These are phyloP conservation scores for Microcebus jonahi DNA, from an alignment of 2,113 vertebrate species.

Conservation along the genomic window DNA sequence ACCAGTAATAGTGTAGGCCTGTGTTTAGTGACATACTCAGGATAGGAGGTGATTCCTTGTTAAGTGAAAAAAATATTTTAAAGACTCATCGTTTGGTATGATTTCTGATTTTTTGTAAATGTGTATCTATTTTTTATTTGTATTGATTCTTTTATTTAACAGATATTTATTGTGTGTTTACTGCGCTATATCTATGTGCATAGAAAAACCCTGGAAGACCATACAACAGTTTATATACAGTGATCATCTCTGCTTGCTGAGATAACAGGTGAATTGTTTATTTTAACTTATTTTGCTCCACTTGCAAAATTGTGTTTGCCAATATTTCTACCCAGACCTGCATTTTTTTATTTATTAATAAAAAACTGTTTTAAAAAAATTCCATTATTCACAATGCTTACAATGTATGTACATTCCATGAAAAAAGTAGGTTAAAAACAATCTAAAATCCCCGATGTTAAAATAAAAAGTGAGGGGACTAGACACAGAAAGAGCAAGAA, in stretches of 20 bases:
- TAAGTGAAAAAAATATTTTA: neutral
- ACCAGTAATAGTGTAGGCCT: neutral
- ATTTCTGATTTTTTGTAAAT: constrained; percentile 14
- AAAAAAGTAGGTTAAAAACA: constrained; percentile 36
- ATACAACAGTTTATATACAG: fast-evolving
- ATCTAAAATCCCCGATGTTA: neutral
- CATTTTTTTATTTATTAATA: neutral
- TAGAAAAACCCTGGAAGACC: neutral
- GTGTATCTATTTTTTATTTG: neutral
- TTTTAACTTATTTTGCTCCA: neutral
- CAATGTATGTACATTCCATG: neutral
- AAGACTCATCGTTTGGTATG: neutral
- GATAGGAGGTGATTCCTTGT: neutral
- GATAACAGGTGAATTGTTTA: constrained; percentile 29
- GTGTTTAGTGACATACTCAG: neutral
- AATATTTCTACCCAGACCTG: neutral
- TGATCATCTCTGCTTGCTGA: neutral
- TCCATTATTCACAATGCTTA: neutral
- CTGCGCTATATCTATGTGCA: neutral
- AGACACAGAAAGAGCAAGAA: neutral
- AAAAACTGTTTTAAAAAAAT: neutral
- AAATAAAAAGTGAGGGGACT: neutral
- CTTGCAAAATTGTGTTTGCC: neutral
- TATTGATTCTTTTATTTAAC: neutral
- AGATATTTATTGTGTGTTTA: neutral